phyloP scores from a whole-genome alignment of 2,797 vertebrate genomes.

The Sebastes dallii region DNA sequence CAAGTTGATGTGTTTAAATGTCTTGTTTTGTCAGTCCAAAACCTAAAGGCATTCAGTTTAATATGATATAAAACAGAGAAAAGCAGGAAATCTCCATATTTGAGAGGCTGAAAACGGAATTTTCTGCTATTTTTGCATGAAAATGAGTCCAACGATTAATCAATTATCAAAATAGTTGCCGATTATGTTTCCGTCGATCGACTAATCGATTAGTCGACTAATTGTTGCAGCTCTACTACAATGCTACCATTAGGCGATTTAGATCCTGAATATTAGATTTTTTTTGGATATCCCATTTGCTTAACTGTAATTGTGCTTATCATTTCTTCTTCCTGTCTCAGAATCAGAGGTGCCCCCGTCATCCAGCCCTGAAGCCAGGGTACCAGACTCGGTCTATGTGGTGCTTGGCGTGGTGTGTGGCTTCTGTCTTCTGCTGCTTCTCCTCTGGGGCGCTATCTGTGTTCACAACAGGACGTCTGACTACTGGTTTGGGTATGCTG shows the following conservation, averaged over 20 bases:
- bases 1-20: too few species aligned
- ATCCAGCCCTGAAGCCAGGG: slow-evolving; percentile 80
- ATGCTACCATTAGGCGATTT: neutral
- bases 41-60: too few species aligned
- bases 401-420: slow-evolving; percentile 85
- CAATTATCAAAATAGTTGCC: too few species aligned
- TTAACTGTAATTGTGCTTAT: neutral
- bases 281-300: neutral
- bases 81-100: too few species aligned
- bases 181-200: too few species aligned
- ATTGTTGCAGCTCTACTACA: neutral
- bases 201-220: too few species aligned
- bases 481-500: slow-evolving; percentile 86
- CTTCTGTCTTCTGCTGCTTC: slow-evolving; percentile 79
- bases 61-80: too few species aligned
- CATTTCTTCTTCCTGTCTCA: slow-evolving; percentile 36
- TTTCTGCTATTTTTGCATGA: too few species aligned
- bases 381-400: slow-evolving; percentile 76
- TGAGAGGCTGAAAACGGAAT: too few species aligned
- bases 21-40: too few species aligned
- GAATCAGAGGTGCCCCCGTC: slow-evolving; percentile 80
- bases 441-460: slow-evolving; percentile 83
- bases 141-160: too few species aligned
- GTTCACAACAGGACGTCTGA: slow-evolving; percentile 81
- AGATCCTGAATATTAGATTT: neutral